Conservation (phyloP, 2,888 invertebrate genomes). For the Byasa hedistus region DNA sequence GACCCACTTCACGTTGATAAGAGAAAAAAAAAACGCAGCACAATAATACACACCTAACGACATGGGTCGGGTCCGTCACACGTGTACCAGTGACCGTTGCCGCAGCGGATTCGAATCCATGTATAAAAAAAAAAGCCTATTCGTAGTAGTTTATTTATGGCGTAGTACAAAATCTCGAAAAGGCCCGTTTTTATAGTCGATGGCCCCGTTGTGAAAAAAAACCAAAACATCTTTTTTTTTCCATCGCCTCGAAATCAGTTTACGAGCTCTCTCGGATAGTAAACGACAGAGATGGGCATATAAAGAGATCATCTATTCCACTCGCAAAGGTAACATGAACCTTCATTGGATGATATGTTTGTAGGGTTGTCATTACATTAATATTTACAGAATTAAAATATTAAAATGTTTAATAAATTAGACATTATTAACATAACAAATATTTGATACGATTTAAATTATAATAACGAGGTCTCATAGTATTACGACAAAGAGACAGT, state of each 20-base stretch:
- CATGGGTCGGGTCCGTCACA: constrained; percentile 37
- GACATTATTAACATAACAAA: no score
- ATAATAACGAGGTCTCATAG: no score
- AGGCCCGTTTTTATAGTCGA: constrained; percentile 57
- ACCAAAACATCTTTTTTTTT: constrained; percentile 76
- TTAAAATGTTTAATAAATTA: neutral
- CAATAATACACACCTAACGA: constrained; percentile 40
- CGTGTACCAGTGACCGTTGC: constrained; percentile 54
- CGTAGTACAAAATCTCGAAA: constrained; percentile 66
- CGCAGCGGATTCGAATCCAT: constrained; percentile 62
- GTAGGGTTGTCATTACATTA: constrained; percentile 46
- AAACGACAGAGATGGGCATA: constrained; percentile 55
- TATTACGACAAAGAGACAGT: no score
- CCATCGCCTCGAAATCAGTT: constrained; percentile 68
- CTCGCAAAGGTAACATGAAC: constrained; percentile 58
- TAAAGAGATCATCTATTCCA: constrained; percentile 41
- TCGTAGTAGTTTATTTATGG: constrained; percentile 71
- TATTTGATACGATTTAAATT: no score
- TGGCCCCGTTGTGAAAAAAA: constrained; percentile 60
- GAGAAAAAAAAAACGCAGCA: constrained; percentile 56
- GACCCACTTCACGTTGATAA: constrained; percentile 66
- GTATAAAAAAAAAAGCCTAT: constrained; percentile 47
- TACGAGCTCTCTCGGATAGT: constrained; percentile 75
- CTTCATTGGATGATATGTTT: constrained; percentile 54
- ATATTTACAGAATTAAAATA: neutral